Base-by-base conservation (phyloP, 2,797 vertebrate species). In the Gymnoscopelus braueri region DNA sequence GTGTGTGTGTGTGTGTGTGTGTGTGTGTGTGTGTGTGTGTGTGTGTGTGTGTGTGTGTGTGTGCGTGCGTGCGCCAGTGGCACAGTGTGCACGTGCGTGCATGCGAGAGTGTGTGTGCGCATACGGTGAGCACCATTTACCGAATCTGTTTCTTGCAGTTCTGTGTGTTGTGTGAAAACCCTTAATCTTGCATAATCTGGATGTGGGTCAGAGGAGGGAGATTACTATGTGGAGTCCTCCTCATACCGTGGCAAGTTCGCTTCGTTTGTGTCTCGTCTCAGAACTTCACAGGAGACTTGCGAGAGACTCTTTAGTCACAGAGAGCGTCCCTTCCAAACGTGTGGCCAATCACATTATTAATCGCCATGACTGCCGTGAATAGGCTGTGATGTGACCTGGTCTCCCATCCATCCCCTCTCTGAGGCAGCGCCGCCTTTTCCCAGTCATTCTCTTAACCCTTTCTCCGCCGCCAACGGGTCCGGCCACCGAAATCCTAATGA, bases 291-390 rank as follows among this genome's bases (percentile, higher is more conserved):
- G 76, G 67, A 83, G 78, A 70, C 72, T 59, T 62, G 23, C 72
- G n/a, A 23, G 76, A 79, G 65, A 44, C 68, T 72, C 83, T 74
- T 89, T 89, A 84, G 74, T 91, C 81, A 75, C 78, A 55, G 7
- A 63, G 69, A 76, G 72, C 84, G 87, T 90, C 88, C 79, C 82
- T 77, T 82, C 85, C 75, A 87, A 44, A 90, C 75, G 87, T 87
- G 89, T 91, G 87, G 90, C 90, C 85, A 90, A 91, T 91, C 90
- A 88, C 87, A 82, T 90, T 90, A 87, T 91, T 84, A 88, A 91
- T 91, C 83, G 87, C 88, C 77, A 85, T 68, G 60, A 85, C 90
- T 81, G 87, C 76, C 1, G 49, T 92, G 90, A 92, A 80, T 87
- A 78, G 88, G 79, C 86, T 92, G 88, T 92, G 91, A 86, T 86